phyloP scores from a whole-genome alignment of 2,888 invertebrate species.

The Drosophila monieri region DNA sequence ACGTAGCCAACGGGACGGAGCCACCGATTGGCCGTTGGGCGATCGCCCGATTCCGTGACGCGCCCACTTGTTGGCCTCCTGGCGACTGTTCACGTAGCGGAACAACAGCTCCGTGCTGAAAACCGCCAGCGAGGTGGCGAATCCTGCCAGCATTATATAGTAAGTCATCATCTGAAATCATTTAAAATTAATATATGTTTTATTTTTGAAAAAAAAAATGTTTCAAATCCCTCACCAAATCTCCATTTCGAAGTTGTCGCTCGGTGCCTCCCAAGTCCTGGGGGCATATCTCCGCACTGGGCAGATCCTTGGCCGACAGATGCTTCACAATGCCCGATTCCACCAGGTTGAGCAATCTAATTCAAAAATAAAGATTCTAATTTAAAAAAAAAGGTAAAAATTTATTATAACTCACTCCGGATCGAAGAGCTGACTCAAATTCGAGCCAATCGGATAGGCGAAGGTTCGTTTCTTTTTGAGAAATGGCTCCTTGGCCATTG shows the following conservation, averaged over 20 bases:
- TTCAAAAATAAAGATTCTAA: background rate
- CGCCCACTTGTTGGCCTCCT: constrained; percentile 68
- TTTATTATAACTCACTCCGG: constrained; percentile 86
- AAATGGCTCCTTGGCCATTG: constrained; percentile 89
- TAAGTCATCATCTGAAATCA: constrained; percentile 88
- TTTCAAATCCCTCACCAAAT: constrained; percentile 84
- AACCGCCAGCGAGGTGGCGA: constrained; percentile 87
- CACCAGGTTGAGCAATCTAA: constrained; percentile 88
- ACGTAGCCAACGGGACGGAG: constrained; percentile 71
- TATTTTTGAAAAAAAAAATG: background rate
- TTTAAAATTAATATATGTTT: background rate
- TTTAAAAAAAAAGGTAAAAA: background rate
- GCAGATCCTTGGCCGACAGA: constrained; percentile 87
- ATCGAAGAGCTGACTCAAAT: constrained; percentile 87
- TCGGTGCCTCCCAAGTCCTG: constrained; percentile 92
- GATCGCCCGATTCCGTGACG: constrained; percentile 75
- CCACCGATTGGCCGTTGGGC: constrained; percentile 71
- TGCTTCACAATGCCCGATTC: constrained; percentile 91
- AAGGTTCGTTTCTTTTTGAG: constrained; percentile 89
- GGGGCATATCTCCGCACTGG: constrained; percentile 91
- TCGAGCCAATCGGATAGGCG: constrained; percentile 88
- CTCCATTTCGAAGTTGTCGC: constrained; percentile 89
- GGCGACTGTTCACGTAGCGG: constrained; percentile 78
- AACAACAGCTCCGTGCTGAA: constrained; percentile 88
- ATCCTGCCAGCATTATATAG: constrained; percentile 89